Conservation (phyloP, 2,888 invertebrate genomes). For the Aleiodes testaceus region DNA sequence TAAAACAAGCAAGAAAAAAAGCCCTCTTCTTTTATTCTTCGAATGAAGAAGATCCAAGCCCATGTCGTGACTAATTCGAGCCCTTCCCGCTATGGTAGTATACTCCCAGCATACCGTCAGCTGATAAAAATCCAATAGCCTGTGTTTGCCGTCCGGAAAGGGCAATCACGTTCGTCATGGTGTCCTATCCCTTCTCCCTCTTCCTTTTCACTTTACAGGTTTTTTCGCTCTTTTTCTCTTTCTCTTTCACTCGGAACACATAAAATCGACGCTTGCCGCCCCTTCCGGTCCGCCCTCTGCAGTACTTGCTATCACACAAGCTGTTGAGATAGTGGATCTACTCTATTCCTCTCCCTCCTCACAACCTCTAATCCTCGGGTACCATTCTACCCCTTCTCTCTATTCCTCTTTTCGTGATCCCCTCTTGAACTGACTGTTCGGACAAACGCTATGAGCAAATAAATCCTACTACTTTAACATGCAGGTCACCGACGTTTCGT, state of each 20-base stretch:
- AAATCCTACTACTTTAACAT: slow-evolving; percentile 71
- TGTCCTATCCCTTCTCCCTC: slow-evolving; percentile 54
- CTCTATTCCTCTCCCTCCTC: slow-evolving; percentile 44
- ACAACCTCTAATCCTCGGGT: slow-evolving; percentile 28
- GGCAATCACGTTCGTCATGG: slow-evolving; percentile 71
- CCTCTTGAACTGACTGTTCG: slow-evolving; percentile 46
- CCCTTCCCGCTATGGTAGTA: neutral
- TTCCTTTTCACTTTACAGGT: slow-evolving; percentile 49
- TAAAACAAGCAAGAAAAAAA: neutral
- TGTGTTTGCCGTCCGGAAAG: slow-evolving; percentile 69
- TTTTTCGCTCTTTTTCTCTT: slow-evolving; percentile 44
- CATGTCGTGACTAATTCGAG: slow-evolving; percentile 41
- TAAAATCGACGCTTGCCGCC: slow-evolving; percentile 44
- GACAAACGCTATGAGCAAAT: slow-evolving; percentile 64
- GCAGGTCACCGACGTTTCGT: slow-evolving; percentile 71
- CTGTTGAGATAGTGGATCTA: slow-evolving; percentile 20
- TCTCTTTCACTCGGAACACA: neutral
- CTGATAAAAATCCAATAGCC: slow-evolving; percentile 70
- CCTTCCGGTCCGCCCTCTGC: slow-evolving; percentile 37
- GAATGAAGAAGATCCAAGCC: slow-evolving; percentile 30
- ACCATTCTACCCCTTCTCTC: slow-evolving; percentile 44
- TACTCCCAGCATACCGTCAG: slow-evolving; percentile 47
- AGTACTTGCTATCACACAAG: slow-evolving; percentile 9
- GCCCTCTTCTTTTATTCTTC: neutral
- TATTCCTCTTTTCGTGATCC: slow-evolving; percentile 51